Conservation (phyloP, 1,140 invertebrate species). For the Lepidurus packardi region DNA sequence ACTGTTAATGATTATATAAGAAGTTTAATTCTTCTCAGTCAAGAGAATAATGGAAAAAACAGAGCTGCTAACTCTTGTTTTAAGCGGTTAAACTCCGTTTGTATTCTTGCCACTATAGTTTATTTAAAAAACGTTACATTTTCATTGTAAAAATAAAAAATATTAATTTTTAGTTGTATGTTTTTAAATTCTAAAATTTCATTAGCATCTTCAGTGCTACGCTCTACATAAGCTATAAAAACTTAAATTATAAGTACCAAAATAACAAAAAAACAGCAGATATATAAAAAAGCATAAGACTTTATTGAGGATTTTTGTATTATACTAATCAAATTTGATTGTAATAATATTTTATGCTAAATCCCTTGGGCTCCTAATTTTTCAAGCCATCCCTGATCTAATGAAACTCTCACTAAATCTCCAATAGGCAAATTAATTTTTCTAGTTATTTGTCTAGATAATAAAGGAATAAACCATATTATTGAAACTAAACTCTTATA, state of each 20-base stretch:
- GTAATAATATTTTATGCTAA: conserved; percentile 37
- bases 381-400: conserved; percentile 50
- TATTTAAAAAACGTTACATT: conserved; percentile 54
- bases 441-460: too few relatives aligned
- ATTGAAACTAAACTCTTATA: too few relatives aligned
- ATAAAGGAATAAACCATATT: too few relatives aligned
- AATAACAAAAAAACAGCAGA: neutral
- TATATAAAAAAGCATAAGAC: conserved; percentile 37
- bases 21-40: conserved; percentile 45
- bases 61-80: conserved; percentile 39
- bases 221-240: conserved; percentile 56
- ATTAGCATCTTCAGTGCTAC: conserved; percentile 55
- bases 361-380: conserved; percentile 46
- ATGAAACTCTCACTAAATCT: conserved; percentile 41
- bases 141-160: conserved; percentile 53
- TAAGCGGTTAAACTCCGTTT: conserved; percentile 49
- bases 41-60: conserved; percentile 44
- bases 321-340: conserved; percentile 41
- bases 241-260: conserved; percentile 36
- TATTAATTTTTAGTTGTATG: conserved; percentile 2
- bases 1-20: conserved; percentile 53
- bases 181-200: conserved; percentile 29
- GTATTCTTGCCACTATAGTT: conserved; percentile 53
- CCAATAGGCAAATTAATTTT: too few relatives aligned
- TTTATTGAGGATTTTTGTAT: conserved; percentile 47